Base-by-base conservation (phyloP, 2,113 vertebrate genomes). In the Labeo catla region DNA sequence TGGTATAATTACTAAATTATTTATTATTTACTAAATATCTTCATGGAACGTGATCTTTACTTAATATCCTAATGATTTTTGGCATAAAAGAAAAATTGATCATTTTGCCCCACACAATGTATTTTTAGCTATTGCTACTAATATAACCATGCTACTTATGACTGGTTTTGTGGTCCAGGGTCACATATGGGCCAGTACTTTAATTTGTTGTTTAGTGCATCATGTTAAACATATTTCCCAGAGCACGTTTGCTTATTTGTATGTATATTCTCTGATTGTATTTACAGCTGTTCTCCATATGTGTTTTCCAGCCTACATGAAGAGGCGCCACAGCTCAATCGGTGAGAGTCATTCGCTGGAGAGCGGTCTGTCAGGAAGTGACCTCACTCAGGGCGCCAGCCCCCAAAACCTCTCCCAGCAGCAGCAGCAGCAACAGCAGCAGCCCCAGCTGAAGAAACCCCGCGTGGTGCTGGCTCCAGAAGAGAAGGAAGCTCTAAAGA, bases 361-460 rank as follows among this genome's bases (percentile, higher is more conserved):
- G 88, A 91, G 95, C 28, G 94, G 93, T 0, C 90, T 95, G 0
- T 77, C 92, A 5, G 95, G 93, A 15, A 92, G 95, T 0, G 96
- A 97, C 86, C 95, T 95, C 88, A 96, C 94, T 93, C 96, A 96
- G 89, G 95, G 95, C 0, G 93, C 95, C 89, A 96, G 96, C 89
- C 97, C 97, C 2, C 97, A 97, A 93, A 96, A 97, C 90, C 96
- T 95, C 0, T 96, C 96, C 0, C 96, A 96, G 88, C 96, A 96
- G 84, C 96, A 96, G 0, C 96, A 96, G 87, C 95, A 96, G 84
- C 96, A 97, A 92, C 96, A 96, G 89, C 95, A 95, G 0, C 96
- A 97, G 90, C 96, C 96, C 86, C 96, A 97, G 89, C 94, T 97
- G 81, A 97, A 97, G 93, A 97, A 96, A 63, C 95, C 96, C 43